These are phyloP conservation scores for Capromys pilorides DNA, from an alignment of 2,797 vertebrate genomes.

Conservation along the genomic window DNA sequence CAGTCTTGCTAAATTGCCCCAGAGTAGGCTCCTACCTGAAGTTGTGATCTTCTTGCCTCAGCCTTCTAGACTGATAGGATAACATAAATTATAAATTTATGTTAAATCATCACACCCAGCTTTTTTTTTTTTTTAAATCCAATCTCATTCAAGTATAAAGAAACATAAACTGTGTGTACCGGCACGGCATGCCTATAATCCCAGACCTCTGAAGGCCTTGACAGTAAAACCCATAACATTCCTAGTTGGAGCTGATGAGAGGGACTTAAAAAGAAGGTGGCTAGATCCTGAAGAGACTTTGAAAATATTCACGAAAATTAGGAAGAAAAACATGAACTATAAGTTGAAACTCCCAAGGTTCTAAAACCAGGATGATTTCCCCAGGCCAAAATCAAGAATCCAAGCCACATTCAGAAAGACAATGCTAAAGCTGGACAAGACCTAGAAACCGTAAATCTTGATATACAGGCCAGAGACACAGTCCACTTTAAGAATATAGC, in stretches of 20 bases:
- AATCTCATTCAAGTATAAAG: not conserved
- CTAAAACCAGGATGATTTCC: slow-evolving; percentile 35
- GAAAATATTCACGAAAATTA: slow-evolving; percentile 29
- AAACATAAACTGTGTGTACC: not conserved
- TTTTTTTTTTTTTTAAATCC: not conserved
- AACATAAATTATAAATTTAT: not conserved
- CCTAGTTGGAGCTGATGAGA: not conserved
- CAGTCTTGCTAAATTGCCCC: not conserved
- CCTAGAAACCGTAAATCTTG: not conserved
- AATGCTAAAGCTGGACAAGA: not conserved
- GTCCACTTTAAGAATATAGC: not conserved
- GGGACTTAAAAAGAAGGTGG: not conserved
- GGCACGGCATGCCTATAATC: not conserved
- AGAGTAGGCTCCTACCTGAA: not conserved
- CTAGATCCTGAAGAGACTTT: not conserved
- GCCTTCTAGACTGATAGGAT: too few relatives aligned
- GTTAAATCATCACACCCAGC: not conserved
- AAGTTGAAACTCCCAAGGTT: not conserved
- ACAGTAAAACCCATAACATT: not conserved
- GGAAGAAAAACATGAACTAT: not conserved
- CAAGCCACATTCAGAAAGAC: not conserved
- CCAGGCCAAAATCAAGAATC: not conserved
- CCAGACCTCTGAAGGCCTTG: not conserved
- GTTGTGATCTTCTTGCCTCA: not conserved
- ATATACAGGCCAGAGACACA: not conserved